Percentiles rank a stretch among this genome's conserved stretches.
Conservation (phyloP, 2,888 invertebrate genomes). For the Opisthograptis luteolata region DNA sequence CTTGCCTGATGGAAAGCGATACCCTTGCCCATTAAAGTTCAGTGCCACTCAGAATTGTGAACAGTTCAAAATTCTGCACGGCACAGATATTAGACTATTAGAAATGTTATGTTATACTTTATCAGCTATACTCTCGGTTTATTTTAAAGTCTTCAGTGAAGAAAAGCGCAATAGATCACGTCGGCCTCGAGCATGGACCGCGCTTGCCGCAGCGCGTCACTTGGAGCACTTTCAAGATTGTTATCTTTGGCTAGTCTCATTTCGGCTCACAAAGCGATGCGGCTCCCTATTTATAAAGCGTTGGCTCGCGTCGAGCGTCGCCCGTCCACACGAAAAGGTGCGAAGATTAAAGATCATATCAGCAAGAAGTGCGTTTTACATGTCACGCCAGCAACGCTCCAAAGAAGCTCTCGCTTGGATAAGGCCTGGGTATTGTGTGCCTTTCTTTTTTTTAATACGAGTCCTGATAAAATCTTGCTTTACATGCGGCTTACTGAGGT, state of each 20-base stretch:
- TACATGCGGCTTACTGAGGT: conserved; percentile 31
- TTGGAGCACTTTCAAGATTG: conserved; percentile 75
- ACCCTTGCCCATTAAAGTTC: too few species aligned
- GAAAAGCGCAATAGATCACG: conserved; percentile 68
- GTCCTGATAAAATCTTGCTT: conserved; percentile 24
- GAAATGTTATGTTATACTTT: too few species aligned
- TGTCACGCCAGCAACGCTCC: conserved; percentile 58
- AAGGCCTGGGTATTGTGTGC: conserved; percentile 52
- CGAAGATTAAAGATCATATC: conserved; percentile 83
- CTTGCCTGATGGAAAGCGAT: too few species aligned
- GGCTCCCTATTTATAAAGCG: conserved; percentile 73
- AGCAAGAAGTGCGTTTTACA: conserved; percentile 70
- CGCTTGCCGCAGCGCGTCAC: conserved; percentile 42
- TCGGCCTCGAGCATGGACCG: conserved; percentile 31
- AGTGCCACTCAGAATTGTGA: too few species aligned
- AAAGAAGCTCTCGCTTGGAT: conserved; percentile 55
- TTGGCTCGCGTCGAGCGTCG: conserved; percentile 55
- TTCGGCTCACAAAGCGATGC: conserved; percentile 74
- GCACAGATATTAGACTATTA: too few species aligned
- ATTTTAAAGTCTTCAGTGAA: conserved; percentile 45
- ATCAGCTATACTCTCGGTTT: too few species aligned
- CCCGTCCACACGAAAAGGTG: conserved; percentile 75
- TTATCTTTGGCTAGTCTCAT: conserved; percentile 77
- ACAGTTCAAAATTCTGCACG: too few species aligned
- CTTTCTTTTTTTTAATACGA: conserved; percentile 46